Base-by-base conservation (phyloP, 2,113 vertebrate genomes). In the Aix galericulata region DNA sequence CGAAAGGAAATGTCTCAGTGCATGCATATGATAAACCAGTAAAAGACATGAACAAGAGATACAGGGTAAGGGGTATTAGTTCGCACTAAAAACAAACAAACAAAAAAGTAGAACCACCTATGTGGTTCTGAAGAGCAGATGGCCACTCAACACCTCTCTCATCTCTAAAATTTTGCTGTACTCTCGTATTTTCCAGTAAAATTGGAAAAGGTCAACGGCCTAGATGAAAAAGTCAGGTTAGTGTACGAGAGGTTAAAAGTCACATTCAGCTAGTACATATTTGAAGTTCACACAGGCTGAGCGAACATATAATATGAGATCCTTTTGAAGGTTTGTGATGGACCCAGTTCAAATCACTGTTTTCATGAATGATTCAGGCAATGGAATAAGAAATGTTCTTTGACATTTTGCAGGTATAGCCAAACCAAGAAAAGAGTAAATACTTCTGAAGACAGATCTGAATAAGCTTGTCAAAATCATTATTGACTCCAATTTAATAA, bases 11-110 rank as follows among this genome's bases (percentile, higher is more conserved):
- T 22, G 4, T 74, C 38, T 75, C 66, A 44, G 23, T 59, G 29
- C 4, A 29, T 26, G 3, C 2, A 22, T 58, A 10, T 0, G 0
- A 40, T 77, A 87, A 66, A 27, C 1, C 4, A 63, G 13, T 50
- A 67, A 71, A 86, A 44, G 11, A 17, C 11, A 9, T 25, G 6
- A 69, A 55, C 20, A 73, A 78, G 40, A 17, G 1, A 5, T 36
- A n/a, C 0, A 53, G 40, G 8, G 8, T 31, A 40, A 62, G 5
- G 13, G 1, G 5, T 23, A 31, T 83, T 84, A 66, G 13, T 5
- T 73, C 89, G 8, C 34, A 32, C 20, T 48, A 66, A 56, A 42
- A 76, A 48, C 4, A 48, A 48, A 48, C 10, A 22, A 21, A 48
- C 20, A 92, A 26, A 2, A 17, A 7, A 55, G 4, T 75, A 76